These are phyloP conservation scores for Halcyon senegalensis DNA, from an alignment of 2,113 vertebrate species.

Conservation along the genomic window DNA sequence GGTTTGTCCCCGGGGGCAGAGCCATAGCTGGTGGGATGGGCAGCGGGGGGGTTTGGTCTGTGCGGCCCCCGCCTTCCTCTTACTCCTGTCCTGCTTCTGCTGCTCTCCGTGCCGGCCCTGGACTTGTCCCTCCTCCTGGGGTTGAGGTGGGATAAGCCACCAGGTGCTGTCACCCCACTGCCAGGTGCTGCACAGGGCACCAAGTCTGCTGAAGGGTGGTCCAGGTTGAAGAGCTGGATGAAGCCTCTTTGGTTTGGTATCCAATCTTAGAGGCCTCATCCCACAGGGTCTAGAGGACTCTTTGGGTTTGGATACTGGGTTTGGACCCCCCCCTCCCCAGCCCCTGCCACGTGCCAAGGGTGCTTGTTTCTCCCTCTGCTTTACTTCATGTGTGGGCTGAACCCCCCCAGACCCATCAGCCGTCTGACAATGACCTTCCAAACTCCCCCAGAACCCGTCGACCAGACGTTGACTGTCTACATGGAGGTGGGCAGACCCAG, in stretches of 20 bases:
- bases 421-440: not conserved
- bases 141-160: not conserved
- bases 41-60: not conserved
- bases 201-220: rapidly evolving
- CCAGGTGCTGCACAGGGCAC: rapidly evolving
- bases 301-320: not conserved
- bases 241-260: not conserved
- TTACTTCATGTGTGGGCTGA: not conserved
- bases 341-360: not conserved
- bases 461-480: rapidly evolving
- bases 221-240: not conserved
- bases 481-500: not conserved
- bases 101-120: rapidly evolving
- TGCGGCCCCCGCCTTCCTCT: not conserved
- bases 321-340: not conserved
- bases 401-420: rapidly evolving
- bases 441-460: rapidly evolving
- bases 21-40: rapidly evolving
- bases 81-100: rapidly evolving
- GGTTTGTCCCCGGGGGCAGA: not conserved
- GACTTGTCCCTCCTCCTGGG: not conserved
- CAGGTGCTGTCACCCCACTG: not conserved
- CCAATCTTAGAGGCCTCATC: not conserved
- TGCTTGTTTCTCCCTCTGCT: not conserved
- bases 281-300: not conserved